These are phyloP conservation scores for Melanostigma gelatinosum DNA, from an alignment of 2,113 vertebrate species.

Conservation along the genomic window DNA sequence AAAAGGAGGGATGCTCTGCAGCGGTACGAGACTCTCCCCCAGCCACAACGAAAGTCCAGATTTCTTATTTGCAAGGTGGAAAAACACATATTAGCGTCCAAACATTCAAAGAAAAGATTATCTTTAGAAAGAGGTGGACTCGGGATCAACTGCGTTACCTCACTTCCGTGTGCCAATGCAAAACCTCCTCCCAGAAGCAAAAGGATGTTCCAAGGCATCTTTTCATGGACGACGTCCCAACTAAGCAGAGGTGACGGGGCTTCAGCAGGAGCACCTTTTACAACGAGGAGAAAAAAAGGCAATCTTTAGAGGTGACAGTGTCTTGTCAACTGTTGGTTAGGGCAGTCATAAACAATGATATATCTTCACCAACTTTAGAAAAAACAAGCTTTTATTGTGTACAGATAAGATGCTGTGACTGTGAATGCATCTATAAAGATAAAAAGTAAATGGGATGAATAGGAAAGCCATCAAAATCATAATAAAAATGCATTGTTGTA, in stretches of 20 bases:
- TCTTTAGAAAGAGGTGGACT: neutral
- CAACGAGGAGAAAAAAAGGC: slow-evolving; percentile 3
- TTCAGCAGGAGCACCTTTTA: slow-evolving; percentile 45
- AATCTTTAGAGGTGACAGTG: neutral
- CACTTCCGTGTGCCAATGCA: slow-evolving; percentile 88
- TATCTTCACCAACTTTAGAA: neutral
- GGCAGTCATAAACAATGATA: neutral
- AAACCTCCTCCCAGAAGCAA: slow-evolving; percentile 89
- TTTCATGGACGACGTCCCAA: slow-evolving; percentile 84
- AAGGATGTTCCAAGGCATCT: slow-evolving; percentile 89
- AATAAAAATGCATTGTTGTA: neutral
- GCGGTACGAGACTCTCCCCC: slow-evolving; percentile 82
- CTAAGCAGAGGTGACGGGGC: slow-evolving; percentile 80
- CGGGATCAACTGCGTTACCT: slow-evolving; percentile 76
- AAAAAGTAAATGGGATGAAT: slow-evolving; percentile 25
- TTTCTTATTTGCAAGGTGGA: slow-evolving; percentile 54
- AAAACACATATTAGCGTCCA: slow-evolving; percentile 12
- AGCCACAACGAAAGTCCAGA: slow-evolving; percentile 87
- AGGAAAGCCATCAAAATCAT: neutral
- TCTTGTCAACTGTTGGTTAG: neutral
- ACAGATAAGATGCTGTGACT: slow-evolving; percentile 6
- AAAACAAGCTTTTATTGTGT: slow-evolving; percentile 7
- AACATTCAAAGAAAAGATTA: neutral
- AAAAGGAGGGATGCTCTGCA: slow-evolving; percentile 81
- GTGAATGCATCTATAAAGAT: slow-evolving; percentile 14